These are phyloP conservation scores for Dysidea cf. avara DNA, from an alignment of 37 sponge, comb jelly and placozoan species.

Conservation along the genomic window DNA sequence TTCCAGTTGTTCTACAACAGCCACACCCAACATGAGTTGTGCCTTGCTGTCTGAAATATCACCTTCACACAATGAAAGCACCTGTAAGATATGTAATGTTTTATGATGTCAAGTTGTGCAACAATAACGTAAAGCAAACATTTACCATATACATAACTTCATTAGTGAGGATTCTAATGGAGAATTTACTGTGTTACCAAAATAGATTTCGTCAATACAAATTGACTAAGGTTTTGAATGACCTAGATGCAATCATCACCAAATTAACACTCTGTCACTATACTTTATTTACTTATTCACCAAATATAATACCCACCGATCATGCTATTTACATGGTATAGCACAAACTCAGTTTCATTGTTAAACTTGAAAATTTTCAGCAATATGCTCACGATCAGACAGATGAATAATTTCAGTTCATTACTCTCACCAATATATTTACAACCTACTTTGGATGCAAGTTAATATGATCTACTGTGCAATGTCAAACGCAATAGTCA, in stretches of 20 bases:
- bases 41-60: constrained; percentile 93
- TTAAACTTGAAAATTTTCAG: constrained; percentile 90
- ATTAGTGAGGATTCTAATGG: constrained; percentile 90
- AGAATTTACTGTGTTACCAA: too few species aligned
- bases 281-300: too few species aligned
- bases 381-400: constrained; percentile 62
- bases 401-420: constrained; percentile 48
- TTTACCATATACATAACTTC: constrained; percentile 91
- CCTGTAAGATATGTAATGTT: constrained; percentile 56
- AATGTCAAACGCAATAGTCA: constrained; percentile 79
- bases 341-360: constrained; percentile 77
- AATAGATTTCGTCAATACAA: too few species aligned
- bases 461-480: constrained; percentile 73
- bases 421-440: constrained; percentile 73
- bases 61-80: constrained; percentile 92
- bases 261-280: too few species aligned
- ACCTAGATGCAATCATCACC: too few species aligned
- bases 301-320: too few species aligned
- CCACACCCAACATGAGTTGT: constrained; percentile 90
- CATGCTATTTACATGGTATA: too few species aligned
- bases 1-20: constrained; percentile 93
- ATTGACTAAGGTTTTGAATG: too few species aligned
- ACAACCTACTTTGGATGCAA: constrained; percentile 87
- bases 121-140: too few species aligned
- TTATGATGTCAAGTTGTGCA: too few species aligned